A percentile compares a stretch with the other conserved stretches of the same genome.
Evolutionary conservation across 2,113 vertebrate genomes (phyloP).

Genomic region (Colaptes auratus): DNA sequence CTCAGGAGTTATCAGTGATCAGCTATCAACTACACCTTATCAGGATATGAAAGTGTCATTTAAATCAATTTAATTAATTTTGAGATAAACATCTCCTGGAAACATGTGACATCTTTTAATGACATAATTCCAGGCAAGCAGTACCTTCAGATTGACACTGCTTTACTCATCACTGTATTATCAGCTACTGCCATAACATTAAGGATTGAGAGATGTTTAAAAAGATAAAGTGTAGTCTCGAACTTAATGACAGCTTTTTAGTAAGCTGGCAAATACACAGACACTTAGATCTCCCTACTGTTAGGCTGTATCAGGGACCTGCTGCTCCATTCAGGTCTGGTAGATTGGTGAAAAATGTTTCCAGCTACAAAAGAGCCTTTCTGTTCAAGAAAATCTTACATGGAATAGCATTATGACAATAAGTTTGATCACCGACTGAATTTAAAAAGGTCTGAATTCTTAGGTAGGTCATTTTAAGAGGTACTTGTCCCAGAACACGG

Average conservation of each 20-base stretch:
- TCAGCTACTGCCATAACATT: neutral
- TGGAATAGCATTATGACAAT: neutral
- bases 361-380: neutral
- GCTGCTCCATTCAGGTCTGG: neutral
- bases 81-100: neutral
- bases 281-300: neutral
- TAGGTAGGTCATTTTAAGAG: neutral
- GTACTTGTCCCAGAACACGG: neutral
- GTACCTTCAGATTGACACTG: neutral
- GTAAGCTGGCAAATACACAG: neutral
- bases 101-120: neutral
- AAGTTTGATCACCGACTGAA: neutral
- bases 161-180: neutral
- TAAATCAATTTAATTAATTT: constrained; percentile 11
- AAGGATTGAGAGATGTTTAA: neutral
- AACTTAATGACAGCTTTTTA: neutral
- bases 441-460: neutral
- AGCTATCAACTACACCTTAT: neutral
- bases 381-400: neutral
- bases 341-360: neutral
- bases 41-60: neutral
- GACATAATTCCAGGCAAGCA: neutral
- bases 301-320: neutral
- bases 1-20: neutral
- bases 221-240: neutral